Conservation (phyloP, 2,888 invertebrate genomes). For the Drosophila testacea region DNA sequence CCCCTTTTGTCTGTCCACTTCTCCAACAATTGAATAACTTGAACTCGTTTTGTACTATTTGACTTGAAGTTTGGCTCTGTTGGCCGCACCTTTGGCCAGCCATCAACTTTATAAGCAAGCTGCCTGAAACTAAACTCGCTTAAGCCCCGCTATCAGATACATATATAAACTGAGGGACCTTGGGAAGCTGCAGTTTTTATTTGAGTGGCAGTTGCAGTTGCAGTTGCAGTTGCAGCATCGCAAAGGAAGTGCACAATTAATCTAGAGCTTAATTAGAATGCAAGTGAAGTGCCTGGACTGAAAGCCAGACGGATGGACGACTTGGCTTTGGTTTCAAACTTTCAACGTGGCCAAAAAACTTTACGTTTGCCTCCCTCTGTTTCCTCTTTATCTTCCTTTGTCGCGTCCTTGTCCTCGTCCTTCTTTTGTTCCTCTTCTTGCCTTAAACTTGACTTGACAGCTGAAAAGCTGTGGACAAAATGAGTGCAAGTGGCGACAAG, state of each 20-base stretch:
- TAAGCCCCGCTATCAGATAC: conserved; percentile 22
- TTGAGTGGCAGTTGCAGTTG: conserved; percentile 38
- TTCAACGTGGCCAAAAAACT: conserved; percentile 39
- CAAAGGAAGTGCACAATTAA: conserved; percentile 62
- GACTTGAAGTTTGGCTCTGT: conserved; percentile 20
- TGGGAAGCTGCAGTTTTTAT: conserved; percentile 38
- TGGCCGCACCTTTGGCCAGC: conserved; percentile 33
- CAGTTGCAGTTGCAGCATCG: conserved; percentile 32
- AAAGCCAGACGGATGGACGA: conserved; percentile 13
- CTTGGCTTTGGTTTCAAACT: conserved; percentile 33
- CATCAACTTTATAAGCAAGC: conserved; percentile 35
- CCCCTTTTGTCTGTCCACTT: conserved; percentile 4
- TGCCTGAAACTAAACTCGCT: conserved; percentile 27
- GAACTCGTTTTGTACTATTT: conserved; percentile 39
- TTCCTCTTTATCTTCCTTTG: not conserved
- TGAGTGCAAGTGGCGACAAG: conserved; percentile 31
- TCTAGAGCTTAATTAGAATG: conserved; percentile 63
- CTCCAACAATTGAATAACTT: conserved; percentile 41
- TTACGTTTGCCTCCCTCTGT: conserved; percentile 21
- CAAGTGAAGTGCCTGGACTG: conserved; percentile 41
- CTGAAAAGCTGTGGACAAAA: conserved; percentile 2
- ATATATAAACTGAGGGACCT: conserved; percentile 6
- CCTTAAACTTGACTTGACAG: not conserved
- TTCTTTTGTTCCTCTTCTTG: not conserved
- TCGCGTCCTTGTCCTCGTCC: not conserved